Evolutionary conservation across 2,888 invertebrate species (phyloP), one percentile per base, ranked within the genome.

Genomic region (Diplolepis rosae): DNA sequence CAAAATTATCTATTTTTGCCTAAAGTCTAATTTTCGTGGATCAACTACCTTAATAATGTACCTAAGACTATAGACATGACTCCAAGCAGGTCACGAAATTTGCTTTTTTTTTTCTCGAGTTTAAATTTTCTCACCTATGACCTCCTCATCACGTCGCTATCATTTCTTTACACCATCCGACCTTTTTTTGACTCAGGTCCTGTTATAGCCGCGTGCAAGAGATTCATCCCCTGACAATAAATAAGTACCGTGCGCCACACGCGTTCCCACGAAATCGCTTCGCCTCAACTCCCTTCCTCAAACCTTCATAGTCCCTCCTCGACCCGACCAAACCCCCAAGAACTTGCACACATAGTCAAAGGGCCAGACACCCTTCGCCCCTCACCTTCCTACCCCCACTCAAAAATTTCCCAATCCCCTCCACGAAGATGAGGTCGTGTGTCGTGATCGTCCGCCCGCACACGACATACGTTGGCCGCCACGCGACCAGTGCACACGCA

Each of bases 391-490:
- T 66, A 72, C 68, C 69, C 68, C 72, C 68, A 54, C 72, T 48
- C 69, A 18, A 67, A 28, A 39, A 52, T 35, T 52, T 50, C 76
- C 78, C 73, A 77, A 75, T 74, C 83, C 82, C 85, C 80, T 77
- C 84, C 81, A 79, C 71, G 51, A 52, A 69, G 28, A 67, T 42
- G 69, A 68, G 84, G 86, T 87, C 87, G 87, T 87, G 87, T 86
- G 87, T 84, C 87, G 83, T 79, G 77, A 82, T 83, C 82, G 82
- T 84, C 83, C 86, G 83, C 86, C 84, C 83, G 86, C 88, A 88
- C 88, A 89, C 88, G 88, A 88, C 88, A 89, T 86, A 88, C 88
- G 88, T 87, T 85, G 79, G 85, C 86, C 88, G 88, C 87, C 88
- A 89, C 88, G 88, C 88, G 88, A 88, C 88, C 86, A 78, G 84